phyloP scores from a whole-genome alignment of 1,140 invertebrate genomes.

The Eciton burchellii region DNA sequence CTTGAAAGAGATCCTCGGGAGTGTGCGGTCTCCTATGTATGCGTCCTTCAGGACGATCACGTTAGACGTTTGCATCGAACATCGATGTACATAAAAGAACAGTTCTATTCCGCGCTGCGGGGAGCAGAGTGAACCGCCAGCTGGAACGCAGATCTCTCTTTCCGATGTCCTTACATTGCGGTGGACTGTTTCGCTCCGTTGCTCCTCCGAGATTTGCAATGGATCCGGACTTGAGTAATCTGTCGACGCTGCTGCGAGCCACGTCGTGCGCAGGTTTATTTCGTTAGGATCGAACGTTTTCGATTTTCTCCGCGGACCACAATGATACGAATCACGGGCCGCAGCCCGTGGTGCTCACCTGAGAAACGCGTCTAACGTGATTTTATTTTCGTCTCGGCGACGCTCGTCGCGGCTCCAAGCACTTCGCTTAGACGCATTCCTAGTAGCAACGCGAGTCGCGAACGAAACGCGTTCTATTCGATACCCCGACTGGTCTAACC shows the following conservation, averaged over 20 bases:
- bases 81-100: conserved; percentile 40
- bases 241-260: neutral
- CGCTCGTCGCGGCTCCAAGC: neutral
- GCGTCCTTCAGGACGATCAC: conserved; percentile 47
- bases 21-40: conserved; percentile 30
- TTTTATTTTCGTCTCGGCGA: conserved; percentile 14
- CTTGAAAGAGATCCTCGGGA: conserved; percentile 49
- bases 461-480: conserved; percentile 37
- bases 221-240: neutral
- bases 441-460: conserved; percentile 39
- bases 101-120: conserved; percentile 23
- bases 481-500: conserved; percentile 67
- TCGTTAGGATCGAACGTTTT: no score
- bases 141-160: conserved; percentile 1
- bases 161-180: neutral
- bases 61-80: conserved; percentile 31
- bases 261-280: no score
- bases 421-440: neutral
- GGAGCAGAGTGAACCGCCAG: conserved; percentile 3
- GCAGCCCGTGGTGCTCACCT: neutral
- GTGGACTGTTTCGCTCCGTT: neutral
- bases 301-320: no score
- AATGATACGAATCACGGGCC: no score
- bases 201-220: neutral
- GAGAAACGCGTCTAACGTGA: neutral